phyloP scores from a whole-genome alignment of 30 jellyfish, hydroid and myxozoan genomes.

The Catostylus mosaicus region DNA sequence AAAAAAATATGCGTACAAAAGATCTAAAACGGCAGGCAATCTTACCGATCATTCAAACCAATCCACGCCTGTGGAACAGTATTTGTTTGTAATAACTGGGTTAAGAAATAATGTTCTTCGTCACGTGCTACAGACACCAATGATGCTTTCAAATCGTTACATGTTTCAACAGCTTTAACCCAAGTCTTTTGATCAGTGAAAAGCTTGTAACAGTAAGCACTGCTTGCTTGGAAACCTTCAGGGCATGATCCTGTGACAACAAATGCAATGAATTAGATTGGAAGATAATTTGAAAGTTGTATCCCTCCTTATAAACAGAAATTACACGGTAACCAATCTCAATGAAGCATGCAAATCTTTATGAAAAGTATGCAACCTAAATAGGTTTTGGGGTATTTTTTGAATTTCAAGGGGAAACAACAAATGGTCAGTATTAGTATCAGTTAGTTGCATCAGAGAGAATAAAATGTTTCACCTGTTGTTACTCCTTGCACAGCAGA shows the following conservation, averaged over 20 bases:
- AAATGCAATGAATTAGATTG: neutral
- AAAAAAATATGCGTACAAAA: neutral
- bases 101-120: slow-evolving; percentile 82
- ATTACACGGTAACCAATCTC: too few species aligned
- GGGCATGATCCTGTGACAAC: slow-evolving; percentile 79
- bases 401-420: too few species aligned
- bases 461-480: neutral
- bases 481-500: slow-evolving; percentile 25
- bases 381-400: too few species aligned
- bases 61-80: slow-evolving; percentile 88
- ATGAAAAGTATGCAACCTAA: too few species aligned
- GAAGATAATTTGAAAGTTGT: too few species aligned
- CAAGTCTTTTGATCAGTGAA: slow-evolving; percentile 89
- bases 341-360: too few species aligned
- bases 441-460: too few species aligned
- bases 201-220: slow-evolving; percentile 88
- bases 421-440: too few species aligned
- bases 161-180: slow-evolving; percentile 83
- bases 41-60: slow-evolving; percentile 93
- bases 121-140: slow-evolving; percentile 89
- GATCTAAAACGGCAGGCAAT: too few species aligned
- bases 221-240: slow-evolving; percentile 89
- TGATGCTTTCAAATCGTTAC: slow-evolving; percentile 91
- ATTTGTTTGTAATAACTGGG: slow-evolving; percentile 74
- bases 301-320: too few species aligned